A percentile compares a stretch with the other conserved stretches of the same genome.
phyloP scores from a whole-genome alignment of 2,888 invertebrate species.

The Noctua fimbriata region DNA sequence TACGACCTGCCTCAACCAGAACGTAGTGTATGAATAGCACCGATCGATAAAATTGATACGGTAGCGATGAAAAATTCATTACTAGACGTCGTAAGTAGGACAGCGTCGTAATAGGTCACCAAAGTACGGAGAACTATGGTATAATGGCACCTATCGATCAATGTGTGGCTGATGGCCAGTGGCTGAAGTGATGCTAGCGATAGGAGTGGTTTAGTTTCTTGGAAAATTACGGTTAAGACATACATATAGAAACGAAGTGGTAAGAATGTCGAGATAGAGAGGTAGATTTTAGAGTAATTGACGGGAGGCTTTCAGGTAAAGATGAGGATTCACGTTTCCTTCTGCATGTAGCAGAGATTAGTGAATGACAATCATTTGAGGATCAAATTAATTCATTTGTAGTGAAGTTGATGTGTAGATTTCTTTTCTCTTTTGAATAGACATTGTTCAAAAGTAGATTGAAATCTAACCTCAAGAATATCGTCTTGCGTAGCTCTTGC shows the following conservation, averaged over 20 bases:
- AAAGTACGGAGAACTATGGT: slow-evolving; percentile 36
- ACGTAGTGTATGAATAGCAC: slow-evolving; percentile 22
- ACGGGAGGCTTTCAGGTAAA: background rate
- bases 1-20: slow-evolving; percentile 55
- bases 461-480: background rate
- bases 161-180: slow-evolving; percentile 24
- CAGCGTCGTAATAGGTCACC: slow-evolving; percentile 41
- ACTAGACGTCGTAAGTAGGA: slow-evolving; percentile 42
- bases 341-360: background rate
- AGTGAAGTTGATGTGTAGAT: too few relatives aligned
- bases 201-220: background rate
- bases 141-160: slow-evolving; percentile 42
- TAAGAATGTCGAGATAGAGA: background rate
- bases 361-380: background rate
- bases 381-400: background rate
- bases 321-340: background rate
- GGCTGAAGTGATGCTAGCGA: slow-evolving; percentile 1
- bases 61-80: slow-evolving; percentile 60
- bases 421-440: background rate
- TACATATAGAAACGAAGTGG: background rate
- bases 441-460: too few relatives aligned
- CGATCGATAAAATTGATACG: slow-evolving; percentile 51
- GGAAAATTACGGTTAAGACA: background rate
- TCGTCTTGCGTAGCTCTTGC: background rate
- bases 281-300: background rate